Evolutionary conservation across 2,113 vertebrate species (phyloP).

Genomic region (Balaeniceps rex): DNA sequence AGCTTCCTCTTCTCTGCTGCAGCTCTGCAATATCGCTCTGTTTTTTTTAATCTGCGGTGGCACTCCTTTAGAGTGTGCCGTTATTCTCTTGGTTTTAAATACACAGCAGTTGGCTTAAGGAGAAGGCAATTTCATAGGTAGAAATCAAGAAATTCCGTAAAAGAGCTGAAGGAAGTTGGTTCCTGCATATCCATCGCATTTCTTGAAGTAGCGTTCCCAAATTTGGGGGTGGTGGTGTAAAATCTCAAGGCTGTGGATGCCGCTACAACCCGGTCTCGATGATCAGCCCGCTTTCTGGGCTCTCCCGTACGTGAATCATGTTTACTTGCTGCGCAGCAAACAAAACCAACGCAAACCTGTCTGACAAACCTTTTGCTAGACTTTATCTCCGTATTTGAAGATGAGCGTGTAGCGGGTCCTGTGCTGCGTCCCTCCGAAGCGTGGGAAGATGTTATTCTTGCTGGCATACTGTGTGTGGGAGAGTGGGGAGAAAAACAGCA

Average conservation of each 20-base stretch:
- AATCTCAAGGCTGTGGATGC: not conserved
- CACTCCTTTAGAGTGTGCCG: not conserved
- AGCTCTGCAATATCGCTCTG: not conserved
- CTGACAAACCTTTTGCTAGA: not conserved
- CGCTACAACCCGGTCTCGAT: not conserved
- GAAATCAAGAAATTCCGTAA: not conserved
- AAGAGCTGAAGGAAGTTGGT: not conserved
- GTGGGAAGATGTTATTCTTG: conserved; percentile 7
- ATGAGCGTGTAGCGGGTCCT: not conserved
- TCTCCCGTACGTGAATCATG: rapidly evolving
- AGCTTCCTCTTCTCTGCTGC: not conserved
- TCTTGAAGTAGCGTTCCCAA: not conserved
- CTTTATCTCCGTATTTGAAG: not conserved
- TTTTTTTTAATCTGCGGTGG: rapidly evolving
- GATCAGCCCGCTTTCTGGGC: not conserved
- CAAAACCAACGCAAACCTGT: not conserved
- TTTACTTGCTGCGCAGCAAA: not conserved
- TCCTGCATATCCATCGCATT: not conserved
- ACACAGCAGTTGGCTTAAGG: not conserved
- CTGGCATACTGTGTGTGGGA: conserved; percentile 17
- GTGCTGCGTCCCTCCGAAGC: not conserved
- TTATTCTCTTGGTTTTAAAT: not conserved
- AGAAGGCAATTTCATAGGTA: not conserved
- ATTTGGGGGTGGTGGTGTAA: not conserved
- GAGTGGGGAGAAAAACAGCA: not conserved